Conservation (phyloP, 2,797 vertebrate species). For the Amazona ochrocephala region DNA sequence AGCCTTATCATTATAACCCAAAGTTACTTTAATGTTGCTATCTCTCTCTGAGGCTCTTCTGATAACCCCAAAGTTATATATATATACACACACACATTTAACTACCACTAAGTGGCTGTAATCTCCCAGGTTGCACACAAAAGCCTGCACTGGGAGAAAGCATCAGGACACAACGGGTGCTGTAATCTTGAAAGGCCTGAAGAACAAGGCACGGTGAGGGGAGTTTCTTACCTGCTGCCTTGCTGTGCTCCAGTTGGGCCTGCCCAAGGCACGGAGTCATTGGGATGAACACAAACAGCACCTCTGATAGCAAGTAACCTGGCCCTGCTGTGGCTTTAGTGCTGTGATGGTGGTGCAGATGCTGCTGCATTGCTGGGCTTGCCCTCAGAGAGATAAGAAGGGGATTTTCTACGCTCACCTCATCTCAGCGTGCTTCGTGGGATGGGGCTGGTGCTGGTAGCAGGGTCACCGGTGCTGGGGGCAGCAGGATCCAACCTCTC, state of each 20-base stretch:
- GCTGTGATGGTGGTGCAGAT: not conserved
- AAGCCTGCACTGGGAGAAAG: not conserved
- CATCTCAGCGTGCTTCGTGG: accelerated
- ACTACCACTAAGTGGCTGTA: not conserved
- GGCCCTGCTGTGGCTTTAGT: accelerated
- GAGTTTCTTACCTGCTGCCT: not conserved
- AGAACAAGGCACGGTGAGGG: not conserved
- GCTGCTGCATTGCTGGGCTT: not conserved
- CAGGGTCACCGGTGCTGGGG: not conserved
- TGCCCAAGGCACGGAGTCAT: not conserved
- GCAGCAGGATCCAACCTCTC: not conserved
- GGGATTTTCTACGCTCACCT: not conserved
- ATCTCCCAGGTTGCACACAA: not conserved
- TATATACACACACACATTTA: not conserved
- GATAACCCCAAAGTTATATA: not conserved
- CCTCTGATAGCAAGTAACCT: not conserved
- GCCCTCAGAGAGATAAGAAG: not conserved
- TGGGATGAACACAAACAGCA: not conserved
- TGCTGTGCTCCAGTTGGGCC: not conserved
- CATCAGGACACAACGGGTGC: not conserved
- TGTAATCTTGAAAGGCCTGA: not conserved
- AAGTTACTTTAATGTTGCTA: not conserved
- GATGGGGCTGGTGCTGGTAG: not conserved
- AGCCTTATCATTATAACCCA: not conserved
- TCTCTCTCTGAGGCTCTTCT: not conserved